These are phyloP conservation scores for Tenebrosternarchus preto DNA, from an alignment of 2,113 vertebrate species.

Conservation along the genomic window DNA sequence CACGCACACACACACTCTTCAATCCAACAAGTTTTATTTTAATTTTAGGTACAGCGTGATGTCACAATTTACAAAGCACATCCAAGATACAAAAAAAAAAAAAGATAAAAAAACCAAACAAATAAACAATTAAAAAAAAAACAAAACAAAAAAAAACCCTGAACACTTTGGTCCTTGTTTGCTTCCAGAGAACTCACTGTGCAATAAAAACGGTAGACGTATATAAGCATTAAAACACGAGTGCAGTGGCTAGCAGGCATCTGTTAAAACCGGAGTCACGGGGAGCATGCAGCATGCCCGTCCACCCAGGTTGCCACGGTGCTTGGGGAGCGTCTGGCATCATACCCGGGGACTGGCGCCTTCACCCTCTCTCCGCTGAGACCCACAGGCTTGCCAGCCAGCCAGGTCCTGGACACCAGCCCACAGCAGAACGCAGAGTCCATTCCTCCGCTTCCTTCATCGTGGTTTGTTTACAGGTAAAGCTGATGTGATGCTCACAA, in stretches of 20 bases:
- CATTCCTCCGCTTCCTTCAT: not conserved
- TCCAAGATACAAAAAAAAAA: constrained; percentile 18
- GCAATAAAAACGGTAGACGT: not conserved
- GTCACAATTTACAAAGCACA: constrained; percentile 42
- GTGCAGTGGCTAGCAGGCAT: not conserved
- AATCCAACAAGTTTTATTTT: constrained; percentile 37
- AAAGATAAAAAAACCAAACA: not conserved
- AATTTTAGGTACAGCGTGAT: constrained; percentile 28
- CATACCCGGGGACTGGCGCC: not conserved
- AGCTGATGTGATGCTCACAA: not conserved
- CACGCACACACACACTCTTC: not conserved
- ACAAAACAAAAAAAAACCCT: no score
- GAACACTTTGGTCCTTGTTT: constrained; percentile 40
- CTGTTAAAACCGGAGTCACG: no score
- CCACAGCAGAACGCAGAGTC: not conserved
- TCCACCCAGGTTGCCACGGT: no score
- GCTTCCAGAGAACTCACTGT: constrained; percentile 3
- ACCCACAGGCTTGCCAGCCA: not conserved
- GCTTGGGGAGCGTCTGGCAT: not conserved
- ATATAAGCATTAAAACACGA: not conserved
- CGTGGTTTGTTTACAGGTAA: constrained; percentile 12
- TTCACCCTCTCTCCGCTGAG: not conserved
- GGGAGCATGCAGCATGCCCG: no score
- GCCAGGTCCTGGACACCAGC: not conserved
- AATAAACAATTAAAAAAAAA: constrained; percentile 7